Base-by-base conservation (phyloP, 2,888 invertebrate genomes). In the Cheilosia variabilis region DNA sequence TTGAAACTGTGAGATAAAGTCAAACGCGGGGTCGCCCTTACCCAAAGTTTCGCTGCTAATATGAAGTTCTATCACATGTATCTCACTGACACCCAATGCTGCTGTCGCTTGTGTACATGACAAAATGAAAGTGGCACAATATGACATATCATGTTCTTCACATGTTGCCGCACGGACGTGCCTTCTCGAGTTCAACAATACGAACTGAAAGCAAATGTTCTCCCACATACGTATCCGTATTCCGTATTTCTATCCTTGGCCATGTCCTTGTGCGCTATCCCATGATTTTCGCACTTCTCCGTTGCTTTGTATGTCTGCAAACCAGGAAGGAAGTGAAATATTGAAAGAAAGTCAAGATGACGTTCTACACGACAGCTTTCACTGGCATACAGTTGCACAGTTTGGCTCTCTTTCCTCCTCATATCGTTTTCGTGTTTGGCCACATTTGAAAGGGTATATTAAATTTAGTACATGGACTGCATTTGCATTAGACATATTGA, bases 91-190 rank as follows among this genome's bases (percentile, higher is more conserved):
- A 79, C 52, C 62, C 79, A 73, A 69, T 73, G 69, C 65, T 69
- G 73, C 73, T 75, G 75, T 80, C 80, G 65, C 71, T 71, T 66
- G 84, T 76, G 80, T 80, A 72, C 84, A 86, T 86, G 84, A 80
- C 80, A 86, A 71, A 76, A 86, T 86, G 75, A 86, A 86, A 80
- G 80, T 86, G 80, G 80, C 80, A 80, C 76, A 71, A 76, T 86
- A 80, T 86, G 84, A 80, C 84, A 86, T 86, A 86, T 86, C 84
- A 86, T 80, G 80, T 76, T 76, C 65, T 66, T 86, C 80, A 80
- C 76, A 80, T 76, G 80, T 86, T 86, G 84, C 80, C 71, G 57
- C 80, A 80, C 71, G 76, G 73, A 86, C 84, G 84, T 84, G 84
- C 41, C 71, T 80, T 80, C 72, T 27, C 79, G 17, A 69, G 69